phyloP scores from a whole-genome alignment of 2,113 vertebrate genomes.

The Sturnira hondurensis region DNA sequence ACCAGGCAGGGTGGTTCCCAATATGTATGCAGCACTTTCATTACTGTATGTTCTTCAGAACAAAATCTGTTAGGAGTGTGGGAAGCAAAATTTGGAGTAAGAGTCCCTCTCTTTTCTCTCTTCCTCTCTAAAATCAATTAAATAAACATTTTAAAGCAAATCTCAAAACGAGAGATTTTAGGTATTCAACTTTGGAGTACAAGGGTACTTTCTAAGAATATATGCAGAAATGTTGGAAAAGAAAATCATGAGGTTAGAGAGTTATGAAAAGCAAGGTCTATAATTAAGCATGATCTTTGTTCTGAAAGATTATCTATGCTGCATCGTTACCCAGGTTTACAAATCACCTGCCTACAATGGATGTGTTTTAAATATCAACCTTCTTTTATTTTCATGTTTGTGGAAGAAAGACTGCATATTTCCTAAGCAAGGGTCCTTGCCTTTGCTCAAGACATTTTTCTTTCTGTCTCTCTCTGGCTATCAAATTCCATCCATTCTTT shows the following conservation, averaged over 20 bases:
- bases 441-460: not conserved
- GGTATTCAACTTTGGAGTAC: not conserved
- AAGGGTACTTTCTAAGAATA: not conserved
- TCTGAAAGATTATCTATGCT: not conserved
- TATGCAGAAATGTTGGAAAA: not conserved
- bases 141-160: not conserved
- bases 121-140: no score
- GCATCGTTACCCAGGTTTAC: not conserved
- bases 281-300: not conserved
- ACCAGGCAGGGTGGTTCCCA: no score
- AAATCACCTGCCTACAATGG: not conserved
- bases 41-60: not conserved
- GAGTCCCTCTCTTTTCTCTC: not conserved
- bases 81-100: not conserved
- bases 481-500: not conserved
- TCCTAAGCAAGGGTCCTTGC: rapidly evolving
- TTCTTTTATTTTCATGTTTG: not conserved
- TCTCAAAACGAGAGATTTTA: not conserved
- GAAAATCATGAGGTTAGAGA: not conserved
- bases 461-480: not conserved
- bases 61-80: not conserved
- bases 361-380: not conserved
- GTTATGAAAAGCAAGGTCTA: not conserved
- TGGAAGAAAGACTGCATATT: not conserved
- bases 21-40: not conserved